These are phyloP conservation scores for Sebastolobus alascanus DNA, from an alignment of 2,797 vertebrate genomes.

Conservation along the genomic window DNA sequence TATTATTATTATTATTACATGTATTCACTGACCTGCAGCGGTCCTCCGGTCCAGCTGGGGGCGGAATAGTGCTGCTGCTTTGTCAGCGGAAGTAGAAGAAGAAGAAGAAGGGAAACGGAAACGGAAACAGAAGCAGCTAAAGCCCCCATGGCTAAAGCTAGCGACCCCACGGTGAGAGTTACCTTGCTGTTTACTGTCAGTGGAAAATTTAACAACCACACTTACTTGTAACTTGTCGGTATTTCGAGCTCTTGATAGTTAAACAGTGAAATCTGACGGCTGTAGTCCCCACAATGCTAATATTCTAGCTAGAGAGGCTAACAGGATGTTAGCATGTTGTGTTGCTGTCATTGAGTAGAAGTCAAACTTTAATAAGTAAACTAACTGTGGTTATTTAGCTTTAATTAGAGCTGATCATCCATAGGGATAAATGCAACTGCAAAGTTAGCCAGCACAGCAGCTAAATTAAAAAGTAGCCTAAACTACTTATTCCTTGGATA, in stretches of 20 bases:
- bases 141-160: not conserved
- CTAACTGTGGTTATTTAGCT: no score
- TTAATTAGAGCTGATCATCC: not conserved
- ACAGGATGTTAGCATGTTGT: constrained; percentile 5
- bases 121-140: not conserved
- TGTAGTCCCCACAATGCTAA: rapidly evolving
- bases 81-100: not conserved
- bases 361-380: not conserved
- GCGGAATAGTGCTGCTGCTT: not conserved
- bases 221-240: not conserved
- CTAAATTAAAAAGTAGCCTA: not conserved
- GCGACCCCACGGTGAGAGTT: not conserved
- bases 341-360: constrained; percentile 11
- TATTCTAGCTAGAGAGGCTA: not conserved
- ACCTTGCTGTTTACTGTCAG: not conserved
- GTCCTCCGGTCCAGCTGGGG: not conserved
- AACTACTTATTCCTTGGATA: not conserved
- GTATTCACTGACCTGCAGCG: no score
- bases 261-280: not conserved
- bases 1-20: no score
- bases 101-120: not conserved
- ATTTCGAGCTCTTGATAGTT: not conserved
- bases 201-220: not conserved
- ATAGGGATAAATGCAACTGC: not conserved
- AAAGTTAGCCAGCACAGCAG: not conserved